Conservation (phyloP, 2,888 invertebrate genomes). For the Operophtera brumata region DNA sequence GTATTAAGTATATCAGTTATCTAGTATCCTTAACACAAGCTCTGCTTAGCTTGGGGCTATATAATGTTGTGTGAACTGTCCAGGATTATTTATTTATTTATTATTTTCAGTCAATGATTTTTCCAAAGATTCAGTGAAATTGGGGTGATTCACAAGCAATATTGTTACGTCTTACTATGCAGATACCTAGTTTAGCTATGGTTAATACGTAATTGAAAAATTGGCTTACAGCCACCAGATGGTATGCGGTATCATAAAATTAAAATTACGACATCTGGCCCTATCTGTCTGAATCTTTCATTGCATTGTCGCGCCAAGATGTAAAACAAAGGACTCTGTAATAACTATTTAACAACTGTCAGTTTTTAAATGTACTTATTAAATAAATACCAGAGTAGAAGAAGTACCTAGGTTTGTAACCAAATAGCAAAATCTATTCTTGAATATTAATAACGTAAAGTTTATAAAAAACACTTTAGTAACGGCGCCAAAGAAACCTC, state of each 20-base stretch:
- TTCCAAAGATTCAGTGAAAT: neutral
- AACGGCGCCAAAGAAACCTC: slow-evolving; percentile 60
- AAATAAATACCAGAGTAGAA: too few relatives aligned
- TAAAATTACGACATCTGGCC: slow-evolving; percentile 19
- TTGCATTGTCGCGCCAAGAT: slow-evolving; percentile 8
- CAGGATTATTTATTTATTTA: too few relatives aligned
- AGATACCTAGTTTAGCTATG: slow-evolving; percentile 2
- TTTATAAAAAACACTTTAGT: neutral
- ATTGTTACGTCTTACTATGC: slow-evolving; percentile 4
- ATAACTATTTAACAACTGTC: neutral
- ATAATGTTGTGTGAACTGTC: too few relatives aligned
- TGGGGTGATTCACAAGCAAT: neutral
- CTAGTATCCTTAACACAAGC: too few relatives aligned
- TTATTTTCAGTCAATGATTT: too few relatives aligned
- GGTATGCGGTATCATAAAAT: slow-evolving; percentile 22
- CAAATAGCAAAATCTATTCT: too few relatives aligned
- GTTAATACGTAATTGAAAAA: slow-evolving; percentile 3
- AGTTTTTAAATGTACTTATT: neutral
- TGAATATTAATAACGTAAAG: neutral
- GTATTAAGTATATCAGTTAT: too few relatives aligned
- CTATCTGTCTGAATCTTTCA: slow-evolving; percentile 9
- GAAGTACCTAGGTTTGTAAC: too few relatives aligned
- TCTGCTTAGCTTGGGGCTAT: too few relatives aligned
- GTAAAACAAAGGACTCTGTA: slow-evolving; percentile 10
- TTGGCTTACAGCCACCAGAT: slow-evolving; percentile 17